Percentiles rank a stretch among this genome's conserved stretches.
Evolutionary conservation across 2,113 vertebrate species (phyloP).

Genomic region (Oryzias curvinotus): DNA sequence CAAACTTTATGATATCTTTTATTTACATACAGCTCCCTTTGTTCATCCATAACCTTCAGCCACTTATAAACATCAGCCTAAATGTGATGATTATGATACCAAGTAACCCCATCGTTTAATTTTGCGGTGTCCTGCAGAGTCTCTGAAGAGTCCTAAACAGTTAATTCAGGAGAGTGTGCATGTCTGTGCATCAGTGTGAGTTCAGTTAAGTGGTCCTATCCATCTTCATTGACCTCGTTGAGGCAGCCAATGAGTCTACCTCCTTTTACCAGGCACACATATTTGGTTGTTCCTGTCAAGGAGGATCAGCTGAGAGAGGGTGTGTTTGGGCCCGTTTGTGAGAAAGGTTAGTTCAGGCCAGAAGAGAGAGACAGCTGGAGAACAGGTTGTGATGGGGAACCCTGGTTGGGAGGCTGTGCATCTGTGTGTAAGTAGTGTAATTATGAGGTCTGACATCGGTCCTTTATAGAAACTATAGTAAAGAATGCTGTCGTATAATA

Average conservation of each 20-base stretch:
- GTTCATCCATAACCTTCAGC: slow-evolving; percentile 1
- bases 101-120: slow-evolving; percentile 2
- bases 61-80: background rate
- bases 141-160: slow-evolving; percentile 23
- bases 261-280: slow-evolving; percentile 45
- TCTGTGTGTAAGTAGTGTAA: slow-evolving; percentile 6
- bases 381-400: too few relatives aligned
- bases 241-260: slow-evolving; percentile 16
- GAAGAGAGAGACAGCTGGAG: slow-evolving; percentile 18
- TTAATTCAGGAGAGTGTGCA: slow-evolving; percentile 27
- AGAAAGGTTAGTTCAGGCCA: slow-evolving; percentile 28
- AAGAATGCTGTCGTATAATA: too few relatives aligned
- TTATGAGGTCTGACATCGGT: slow-evolving; percentile 4
- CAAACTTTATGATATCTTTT: too few relatives aligned
- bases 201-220: slow-evolving; percentile 54
- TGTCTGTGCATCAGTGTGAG: slow-evolving; percentile 9
- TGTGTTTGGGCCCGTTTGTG: background rate
- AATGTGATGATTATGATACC: slow-evolving; percentile 2
- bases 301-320: background rate
- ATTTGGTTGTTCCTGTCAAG: slow-evolving; percentile 56
- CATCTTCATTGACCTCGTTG: slow-evolving; percentile 56
- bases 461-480: too few relatives aligned
- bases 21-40: too few relatives aligned
- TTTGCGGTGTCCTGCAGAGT: slow-evolving; percentile 21
- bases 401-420: background rate